phyloP scores from a whole-genome alignment of 1,140 invertebrate species.

The Hycleus cichorii region DNA sequence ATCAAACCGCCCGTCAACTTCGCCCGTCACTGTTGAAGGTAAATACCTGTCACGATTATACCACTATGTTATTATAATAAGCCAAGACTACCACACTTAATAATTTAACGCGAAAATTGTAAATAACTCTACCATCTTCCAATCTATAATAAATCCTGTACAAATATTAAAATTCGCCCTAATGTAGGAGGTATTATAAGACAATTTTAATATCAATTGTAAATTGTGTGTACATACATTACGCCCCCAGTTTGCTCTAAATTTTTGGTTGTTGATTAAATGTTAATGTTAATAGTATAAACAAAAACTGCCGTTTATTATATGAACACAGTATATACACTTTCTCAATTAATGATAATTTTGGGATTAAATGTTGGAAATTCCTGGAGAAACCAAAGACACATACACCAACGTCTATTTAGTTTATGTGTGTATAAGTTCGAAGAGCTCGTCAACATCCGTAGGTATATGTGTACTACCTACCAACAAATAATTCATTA shows the following conservation, averaged over 20 bases:
- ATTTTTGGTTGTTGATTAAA: too few relatives aligned
- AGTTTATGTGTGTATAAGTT: neutral
- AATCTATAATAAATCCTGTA: too few relatives aligned
- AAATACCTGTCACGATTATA: slow-evolving; percentile 5
- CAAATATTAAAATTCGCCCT: too few relatives aligned
- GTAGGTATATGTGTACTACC: neutral
- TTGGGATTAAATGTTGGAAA: slow-evolving; percentile 9
- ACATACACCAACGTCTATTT: too few relatives aligned
- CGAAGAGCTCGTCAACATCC: slow-evolving; percentile 16
- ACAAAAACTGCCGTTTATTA: too few relatives aligned
- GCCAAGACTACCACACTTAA: neutral
- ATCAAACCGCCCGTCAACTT: slow-evolving; percentile 14
- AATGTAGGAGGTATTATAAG: too few relatives aligned
- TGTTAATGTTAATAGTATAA: too few relatives aligned
- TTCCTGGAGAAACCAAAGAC: slow-evolving; percentile 12
- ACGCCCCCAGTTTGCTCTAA: too few relatives aligned
- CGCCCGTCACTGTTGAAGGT: neutral
- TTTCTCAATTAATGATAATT: slow-evolving; percentile 6
- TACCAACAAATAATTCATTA: slow-evolving; percentile 23
- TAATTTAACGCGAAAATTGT: neutral
- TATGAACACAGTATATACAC: too few relatives aligned
- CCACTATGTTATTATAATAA: neutral
- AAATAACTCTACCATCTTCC: neutral
- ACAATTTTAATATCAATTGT: too few relatives aligned
- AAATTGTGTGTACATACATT: too few relatives aligned